Base-by-base conservation (phyloP, 2,888 invertebrate genomes). In the Dorcus hopei region DNA sequence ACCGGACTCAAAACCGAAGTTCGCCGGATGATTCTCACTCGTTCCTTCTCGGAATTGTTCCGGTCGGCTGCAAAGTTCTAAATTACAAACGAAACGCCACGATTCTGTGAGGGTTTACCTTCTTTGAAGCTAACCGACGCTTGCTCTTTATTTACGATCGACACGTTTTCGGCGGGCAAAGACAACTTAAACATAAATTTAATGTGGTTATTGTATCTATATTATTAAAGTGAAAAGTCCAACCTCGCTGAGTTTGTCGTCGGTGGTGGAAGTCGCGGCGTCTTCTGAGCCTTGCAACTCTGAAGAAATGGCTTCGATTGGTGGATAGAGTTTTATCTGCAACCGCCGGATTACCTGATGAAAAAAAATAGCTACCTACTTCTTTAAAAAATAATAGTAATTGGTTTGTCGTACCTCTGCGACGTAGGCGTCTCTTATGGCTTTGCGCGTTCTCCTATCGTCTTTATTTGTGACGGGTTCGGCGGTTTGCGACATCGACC, bases 1-100 rank as follows among this genome's bases (percentile, higher is more conserved):
- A 63, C 63, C 51, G 63, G 61, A 6, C 54, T 54, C 51, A 63
- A 45, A 9, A 52, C 54, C 1, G 58, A 52, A 8, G 61, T 63
- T 43, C 61, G 52, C 3, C 55, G 40, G 7, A 59, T 33, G 39
- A 63, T 61, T 50, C 63, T 54, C 33, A 59, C 47, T 39, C 61
- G 58, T 42, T 61, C 59, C 47, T 59, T 61, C 58, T 54, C 52
- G 3, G 55, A 49, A 49, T 61, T 58, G 3, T 33, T 6, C 6
- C 26, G 26, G 6, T 33, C 26, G 5, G 26, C 41, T 41, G 11
- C 41, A 41, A 41, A 41, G n/a, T 41, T 14, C 4, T 11, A 5
- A 14, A 5, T 11, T 11, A 14, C 14, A 41, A 41, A 41, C 41
- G 41, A 11, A 9, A 40, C 9, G 40, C 40, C 40, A 3, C 7